Percentiles rank a stretch among this genome's conserved stretches.
These are phyloP conservation scores for Drosophila nr. medialis DNA, from an alignment of 2,888 invertebrate species.

Conservation along the genomic window DNA sequence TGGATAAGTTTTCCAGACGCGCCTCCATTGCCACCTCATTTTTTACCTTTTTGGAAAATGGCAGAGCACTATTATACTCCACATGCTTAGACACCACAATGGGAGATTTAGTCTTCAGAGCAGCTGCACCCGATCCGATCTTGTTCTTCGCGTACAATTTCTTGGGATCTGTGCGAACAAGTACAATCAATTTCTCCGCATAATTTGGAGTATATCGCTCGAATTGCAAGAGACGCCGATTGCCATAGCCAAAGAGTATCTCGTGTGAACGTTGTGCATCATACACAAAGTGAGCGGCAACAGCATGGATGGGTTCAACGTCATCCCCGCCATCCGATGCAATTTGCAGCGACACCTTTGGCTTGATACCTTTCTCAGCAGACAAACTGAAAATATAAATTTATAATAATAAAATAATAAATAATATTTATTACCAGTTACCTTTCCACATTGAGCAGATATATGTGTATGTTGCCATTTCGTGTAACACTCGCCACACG, in stretches of 20 bases:
- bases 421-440: constrained; percentile 31
- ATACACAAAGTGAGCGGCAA: constrained; percentile 84
- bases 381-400: constrained; percentile 66
- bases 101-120: constrained; percentile 78
- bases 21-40: constrained; percentile 90
- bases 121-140: constrained; percentile 47
- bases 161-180: constrained; percentile 83
- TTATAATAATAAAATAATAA: no score
- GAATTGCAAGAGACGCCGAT: constrained; percentile 86
- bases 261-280: constrained; percentile 82
- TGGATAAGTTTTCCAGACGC: constrained; percentile 91
- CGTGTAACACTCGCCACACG: constrained; percentile 87
- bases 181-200: constrained; percentile 86
- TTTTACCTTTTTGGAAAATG: constrained; percentile 73
- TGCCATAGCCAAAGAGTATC: constrained; percentile 87
- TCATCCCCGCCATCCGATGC: constrained; percentile 86
- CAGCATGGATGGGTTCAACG: constrained; percentile 86
- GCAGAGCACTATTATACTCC: constrained; percentile 78
- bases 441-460: constrained; percentile 91
- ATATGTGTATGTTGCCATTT: constrained; percentile 92
- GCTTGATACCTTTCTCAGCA: constrained; percentile 87
- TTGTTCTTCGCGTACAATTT: constrained; percentile 66
- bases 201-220: constrained; percentile 87
- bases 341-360: constrained; percentile 87
- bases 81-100: constrained; percentile 68